Evolutionary conservation across 2,888 invertebrate species (phyloP), one percentile per base, ranked within the genome.

Genomic region (Ormyrus labotus): DNA sequence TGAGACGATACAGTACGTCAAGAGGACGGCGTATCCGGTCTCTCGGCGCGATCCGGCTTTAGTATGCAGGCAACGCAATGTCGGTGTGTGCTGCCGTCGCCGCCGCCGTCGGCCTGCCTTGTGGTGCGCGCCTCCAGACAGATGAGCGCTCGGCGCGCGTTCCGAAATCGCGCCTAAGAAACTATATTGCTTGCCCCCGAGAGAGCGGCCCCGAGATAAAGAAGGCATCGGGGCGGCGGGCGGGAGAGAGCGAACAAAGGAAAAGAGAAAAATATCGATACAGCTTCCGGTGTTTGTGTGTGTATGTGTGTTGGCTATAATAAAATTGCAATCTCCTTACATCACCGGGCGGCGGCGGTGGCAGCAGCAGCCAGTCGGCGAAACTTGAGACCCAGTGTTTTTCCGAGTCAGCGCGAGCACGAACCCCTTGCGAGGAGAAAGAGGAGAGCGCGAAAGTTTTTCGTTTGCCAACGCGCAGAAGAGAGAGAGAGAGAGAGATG

Each of bases 11-110:
- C 55, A 57, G 73, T 69, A 69, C 81, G 81, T 81, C 81, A 77
- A 55, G 73, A 74, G 81, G 64, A 77, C 73, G 81, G 78, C 71
- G 70, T 81, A 81, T 81, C 81, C 81, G 81, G 81, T 78, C 65
- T 55, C 72, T 58, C 50, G 5, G 10, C 64, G 60, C 50, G 9
- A n/a, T 11, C 9, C 7, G 11, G 10, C 13, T 65, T 82, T 80
- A 71, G 80, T 82, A 82, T 82, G 82, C 82, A 82, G 60, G 68
- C 71, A 82, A 79, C 81, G 81, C 71, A 82, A 82, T 82, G 82
- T 80, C 82, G 79, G 79, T 78, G 79, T 80, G 48, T 74, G 81
- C 45, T 50, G 53, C 50, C 65, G 57, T 68, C 61, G 48, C 10
- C 64, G 13, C 58, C 60, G 72, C 19, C 51, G 57, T 57, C 70